A percentile compares a stretch with the other conserved stretches of the same genome.
Evolutionary conservation across 37 sponge, comb jelly and placozoan genomes (phyloP).

Genomic region (Agelas oroides): DNA sequence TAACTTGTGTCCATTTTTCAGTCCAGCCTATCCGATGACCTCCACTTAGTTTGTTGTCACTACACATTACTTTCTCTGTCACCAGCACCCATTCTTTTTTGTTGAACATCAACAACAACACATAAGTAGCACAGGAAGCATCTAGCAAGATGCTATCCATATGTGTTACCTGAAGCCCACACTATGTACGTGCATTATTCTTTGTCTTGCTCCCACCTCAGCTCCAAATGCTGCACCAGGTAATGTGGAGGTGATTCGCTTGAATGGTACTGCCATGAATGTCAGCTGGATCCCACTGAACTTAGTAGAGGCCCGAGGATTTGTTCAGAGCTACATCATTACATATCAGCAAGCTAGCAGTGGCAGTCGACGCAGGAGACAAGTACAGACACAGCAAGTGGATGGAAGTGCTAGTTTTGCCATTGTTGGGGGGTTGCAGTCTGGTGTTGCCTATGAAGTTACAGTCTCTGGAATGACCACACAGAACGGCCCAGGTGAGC

Average conservation of each 20-base stretch:
- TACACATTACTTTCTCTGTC: too few relatives aligned
- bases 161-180: too few relatives aligned
- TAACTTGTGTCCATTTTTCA: too few relatives aligned
- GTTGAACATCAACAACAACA: too few relatives aligned
- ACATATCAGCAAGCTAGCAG: neutral
- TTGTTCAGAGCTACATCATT: constrained; percentile 12
- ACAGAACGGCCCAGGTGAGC: neutral
- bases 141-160: too few relatives aligned
- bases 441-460: constrained; percentile 19
- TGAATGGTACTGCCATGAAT: constrained; percentile 13
- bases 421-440: constrained; percentile 9
- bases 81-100: too few relatives aligned
- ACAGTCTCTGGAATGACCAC: neutral
- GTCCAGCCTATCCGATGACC: too few relatives aligned
- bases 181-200: too few relatives aligned
- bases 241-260: constrained; percentile 11
- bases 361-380: constrained; percentile 16
- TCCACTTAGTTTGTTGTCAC: too few relatives aligned
- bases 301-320: constrained; percentile 39
- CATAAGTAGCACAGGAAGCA: too few relatives aligned
- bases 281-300: constrained; percentile 31
- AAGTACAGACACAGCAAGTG: neutral
- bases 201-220: too few relatives aligned
- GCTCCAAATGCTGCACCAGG: constrained; percentile 4
- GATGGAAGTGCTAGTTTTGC: neutral